Conservation (phyloP, 1,140 invertebrate species). For the Oncopeltus fasciatus region DNA sequence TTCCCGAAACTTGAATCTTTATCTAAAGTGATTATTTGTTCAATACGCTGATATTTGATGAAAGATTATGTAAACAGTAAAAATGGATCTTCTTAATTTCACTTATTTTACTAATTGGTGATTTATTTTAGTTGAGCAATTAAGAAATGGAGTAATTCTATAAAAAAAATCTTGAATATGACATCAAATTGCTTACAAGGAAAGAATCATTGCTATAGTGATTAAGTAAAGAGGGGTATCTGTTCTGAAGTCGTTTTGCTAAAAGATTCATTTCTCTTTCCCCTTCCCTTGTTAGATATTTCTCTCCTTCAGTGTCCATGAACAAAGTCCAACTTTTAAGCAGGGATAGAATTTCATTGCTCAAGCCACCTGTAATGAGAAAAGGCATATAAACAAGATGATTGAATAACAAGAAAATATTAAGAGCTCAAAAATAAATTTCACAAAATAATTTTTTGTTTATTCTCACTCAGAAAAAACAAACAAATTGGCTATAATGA, state of each 20-base stretch:
- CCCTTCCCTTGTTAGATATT: slow-evolving; percentile 41
- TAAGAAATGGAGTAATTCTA: slow-evolving; percentile 2
- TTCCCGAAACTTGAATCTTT: no score
- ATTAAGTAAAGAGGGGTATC: slow-evolving; percentile 43
- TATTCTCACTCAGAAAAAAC: not conserved
- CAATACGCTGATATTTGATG: no score
- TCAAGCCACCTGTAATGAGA: not conserved
- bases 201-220: slow-evolving; percentile 39
- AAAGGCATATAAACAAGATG: not conserved
- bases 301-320: slow-evolving; percentile 25
- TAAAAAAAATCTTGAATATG: not conserved
- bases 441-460: not conserved
- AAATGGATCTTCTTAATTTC: no score
- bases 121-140: no score
- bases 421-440: no score
- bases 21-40: no score
- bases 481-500: not conserved
- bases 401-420: not conserved
- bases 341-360: not conserved
- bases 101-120: no score
- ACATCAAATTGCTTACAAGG: slow-evolving; percentile 31
- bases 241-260: slow-evolving; percentile 44
- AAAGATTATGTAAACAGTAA: no score
- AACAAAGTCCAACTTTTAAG: slow-evolving; percentile 35
- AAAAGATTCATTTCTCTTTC: slow-evolving; percentile 48